Evolutionary conservation across 2,797 vertebrate genomes (phyloP), one percentile per base, ranked within the genome.

Genomic region (Ateles fusciceps): DNA sequence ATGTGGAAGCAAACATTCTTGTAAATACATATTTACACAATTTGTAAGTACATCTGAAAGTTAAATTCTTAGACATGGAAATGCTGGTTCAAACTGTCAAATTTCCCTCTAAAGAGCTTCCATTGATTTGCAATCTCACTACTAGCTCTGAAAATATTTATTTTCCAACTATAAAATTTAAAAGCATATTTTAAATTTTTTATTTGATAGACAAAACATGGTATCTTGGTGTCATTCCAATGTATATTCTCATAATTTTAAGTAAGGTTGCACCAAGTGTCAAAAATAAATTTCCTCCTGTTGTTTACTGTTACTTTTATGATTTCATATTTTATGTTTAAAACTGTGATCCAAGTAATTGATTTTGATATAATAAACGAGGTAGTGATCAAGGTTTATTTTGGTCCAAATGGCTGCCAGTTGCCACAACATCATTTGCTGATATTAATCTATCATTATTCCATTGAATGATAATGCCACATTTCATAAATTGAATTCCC

Each of bases 331-430:
- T 91, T 93, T 85, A 91, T 76, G 30, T 72, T 86, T 75, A 96
- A 91, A 93, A 50, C 57, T 95, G 84, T 93, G 39, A 78, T 85
- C 61, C 72, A 90, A 94, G 50, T 79, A 88, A 97, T 83, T 94
- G 5, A 89, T 93, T 93, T 95, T 87, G 52, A 84, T 89, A 15
- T 81, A 80, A 85, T 86, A 97, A 96, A 72, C 79, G 71, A 93
- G 12, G 75, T 55, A 61, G 17, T 57, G 14, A 93, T 89, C 30
- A 85, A 64, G 9, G 46, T 88, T 91, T 92, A 90, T 96, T 97
- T 96, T 92, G 55, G 85, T 95, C 36, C 72, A 95, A 92, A 78
- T 61, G 26, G 22, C 33, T 57, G 36, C 8, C 61, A 86, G 74
- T 88, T 92, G 44, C 50, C 19, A 74, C 79, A 89, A 9, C 39